phyloP scores from a whole-genome alignment of 2,797 vertebrate genomes.

The Lindbergichthys nudifrons region DNA sequence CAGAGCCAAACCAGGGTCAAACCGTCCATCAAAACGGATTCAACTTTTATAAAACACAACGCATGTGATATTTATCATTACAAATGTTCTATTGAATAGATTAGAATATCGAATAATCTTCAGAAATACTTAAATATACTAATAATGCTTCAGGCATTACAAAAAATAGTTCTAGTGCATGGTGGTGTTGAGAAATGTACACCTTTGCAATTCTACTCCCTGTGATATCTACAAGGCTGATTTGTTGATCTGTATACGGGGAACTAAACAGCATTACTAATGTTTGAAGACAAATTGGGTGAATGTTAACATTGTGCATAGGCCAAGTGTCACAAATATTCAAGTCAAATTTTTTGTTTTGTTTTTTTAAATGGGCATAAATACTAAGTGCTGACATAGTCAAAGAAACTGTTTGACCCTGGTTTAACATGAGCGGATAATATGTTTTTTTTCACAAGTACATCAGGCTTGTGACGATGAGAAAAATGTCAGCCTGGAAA shows the following conservation, averaged over 20 bases:
- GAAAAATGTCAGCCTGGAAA: slow-evolving; percentile 29
- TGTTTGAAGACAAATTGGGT: not conserved
- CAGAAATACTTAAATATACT: not conserved
- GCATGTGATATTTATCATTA: slow-evolving; percentile 26
- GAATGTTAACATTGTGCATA: too few relatives aligned
- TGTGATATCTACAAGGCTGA: not conserved
- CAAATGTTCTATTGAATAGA: not conserved
- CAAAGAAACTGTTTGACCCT: slow-evolving; percentile 60
- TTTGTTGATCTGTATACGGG: not conserved
- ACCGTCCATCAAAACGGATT: slow-evolving; percentile 13
- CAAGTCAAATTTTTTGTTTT: not conserved
- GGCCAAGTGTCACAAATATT: not conserved
- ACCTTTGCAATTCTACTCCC: not conserved
- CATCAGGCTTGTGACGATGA: slow-evolving; percentile 37
- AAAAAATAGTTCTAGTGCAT: not conserved
- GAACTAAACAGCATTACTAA: not conserved
- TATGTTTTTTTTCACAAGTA: slow-evolving; percentile 28
- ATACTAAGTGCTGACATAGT: not conserved
- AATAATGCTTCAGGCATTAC: not conserved
- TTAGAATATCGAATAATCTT: not conserved
- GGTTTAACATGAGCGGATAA: slow-evolving; percentile 51
- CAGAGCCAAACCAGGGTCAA: slow-evolving; percentile 73
- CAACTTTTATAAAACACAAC: not conserved
- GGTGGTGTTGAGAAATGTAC: not conserved
- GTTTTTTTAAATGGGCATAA: not conserved